Percentiles rank a stretch among this genome's conserved stretches.
Conservation (phyloP, 64 coral and sea anemone species). For the Astreopora myriophthalma region DNA sequence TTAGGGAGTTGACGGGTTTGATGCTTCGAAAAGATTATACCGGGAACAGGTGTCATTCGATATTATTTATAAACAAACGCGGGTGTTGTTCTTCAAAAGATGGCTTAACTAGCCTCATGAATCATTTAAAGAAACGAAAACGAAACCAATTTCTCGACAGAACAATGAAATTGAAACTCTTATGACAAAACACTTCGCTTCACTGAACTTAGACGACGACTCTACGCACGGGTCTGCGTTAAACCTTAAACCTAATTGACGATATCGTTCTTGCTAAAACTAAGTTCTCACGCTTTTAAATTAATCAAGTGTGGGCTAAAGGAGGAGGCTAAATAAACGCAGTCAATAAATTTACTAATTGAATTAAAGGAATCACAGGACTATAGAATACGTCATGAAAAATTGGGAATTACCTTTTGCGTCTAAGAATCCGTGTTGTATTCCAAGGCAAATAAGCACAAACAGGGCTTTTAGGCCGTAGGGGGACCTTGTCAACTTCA, state of each 20-base stretch:
- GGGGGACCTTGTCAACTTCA: background rate
- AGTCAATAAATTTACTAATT: background rate
- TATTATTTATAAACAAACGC: background rate
- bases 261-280: background rate
- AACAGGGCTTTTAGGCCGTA: conserved; percentile 6
- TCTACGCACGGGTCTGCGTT: background rate
- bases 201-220: background rate
- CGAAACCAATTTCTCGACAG: background rate
- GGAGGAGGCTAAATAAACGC: background rate
- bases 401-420: conserved; percentile 24
- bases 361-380: background rate
- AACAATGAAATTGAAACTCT: conserved; percentile 3
- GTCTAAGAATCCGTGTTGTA: background rate
- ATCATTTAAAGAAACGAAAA: background rate
- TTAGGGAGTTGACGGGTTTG: background rate
- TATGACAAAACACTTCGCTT: background rate
- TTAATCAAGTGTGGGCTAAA: background rate
- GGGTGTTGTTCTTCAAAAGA: background rate
- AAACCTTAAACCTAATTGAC: background rate
- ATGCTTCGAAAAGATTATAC: background rate
- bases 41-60: background rate
- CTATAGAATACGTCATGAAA: background rate
- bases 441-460: background rate
- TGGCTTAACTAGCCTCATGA: background rate
- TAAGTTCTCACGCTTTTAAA: background rate